Evolutionary conservation across 2,797 vertebrate genomes (phyloP).

Genomic region (Micropoecilia bifurca): DNA sequence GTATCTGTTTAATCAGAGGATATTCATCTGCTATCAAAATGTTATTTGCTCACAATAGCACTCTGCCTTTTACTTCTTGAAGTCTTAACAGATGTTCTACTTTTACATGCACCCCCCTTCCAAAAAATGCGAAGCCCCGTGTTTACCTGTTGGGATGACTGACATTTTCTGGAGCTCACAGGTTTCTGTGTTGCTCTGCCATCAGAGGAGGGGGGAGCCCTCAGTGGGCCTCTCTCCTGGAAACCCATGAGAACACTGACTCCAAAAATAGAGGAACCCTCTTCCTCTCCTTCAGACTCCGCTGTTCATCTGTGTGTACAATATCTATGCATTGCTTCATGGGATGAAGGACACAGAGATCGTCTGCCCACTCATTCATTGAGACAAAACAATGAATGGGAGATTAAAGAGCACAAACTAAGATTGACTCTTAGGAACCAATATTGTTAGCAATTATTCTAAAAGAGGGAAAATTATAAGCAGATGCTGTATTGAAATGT

Average conservation of each 20-base stretch:
- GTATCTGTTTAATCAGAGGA: slow-evolving; percentile 16
- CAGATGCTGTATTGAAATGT: slow-evolving; percentile 30
- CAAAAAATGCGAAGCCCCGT: slow-evolving; percentile 23
- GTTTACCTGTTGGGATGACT: slow-evolving; percentile 36
- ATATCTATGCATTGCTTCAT: slow-evolving; percentile 36
- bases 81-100: slow-evolving; percentile 6
- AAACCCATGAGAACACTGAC: slow-evolving; percentile 58
- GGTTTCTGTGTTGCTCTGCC: slow-evolving; percentile 51
- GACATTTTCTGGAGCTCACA: slow-evolving; percentile 34
- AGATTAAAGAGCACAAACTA: slow-evolving; percentile 41
- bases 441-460: slow-evolving; percentile 59
- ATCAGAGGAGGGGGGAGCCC: slow-evolving; percentile 67
- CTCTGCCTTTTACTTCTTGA: neutral
- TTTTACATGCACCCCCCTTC: neutral
- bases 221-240: slow-evolving; percentile 53
- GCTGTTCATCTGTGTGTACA: slow-evolving; percentile 52
- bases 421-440: slow-evolving; percentile 34
- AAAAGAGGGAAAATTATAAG: slow-evolving; percentile 45
- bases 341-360: slow-evolving; percentile 30
- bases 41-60: neutral
- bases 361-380: slow-evolving; percentile 18
- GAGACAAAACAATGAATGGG: slow-evolving; percentile 36
- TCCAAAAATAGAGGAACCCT: slow-evolving; percentile 75
- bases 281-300: slow-evolving; percentile 46
- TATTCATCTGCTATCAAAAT: slow-evolving; percentile 34